A percentile compares a stretch with the other conserved stretches of the same genome.
phyloP scores from a whole-genome alignment of 1,140 invertebrate genomes.

The Copidosoma floridanum region DNA sequence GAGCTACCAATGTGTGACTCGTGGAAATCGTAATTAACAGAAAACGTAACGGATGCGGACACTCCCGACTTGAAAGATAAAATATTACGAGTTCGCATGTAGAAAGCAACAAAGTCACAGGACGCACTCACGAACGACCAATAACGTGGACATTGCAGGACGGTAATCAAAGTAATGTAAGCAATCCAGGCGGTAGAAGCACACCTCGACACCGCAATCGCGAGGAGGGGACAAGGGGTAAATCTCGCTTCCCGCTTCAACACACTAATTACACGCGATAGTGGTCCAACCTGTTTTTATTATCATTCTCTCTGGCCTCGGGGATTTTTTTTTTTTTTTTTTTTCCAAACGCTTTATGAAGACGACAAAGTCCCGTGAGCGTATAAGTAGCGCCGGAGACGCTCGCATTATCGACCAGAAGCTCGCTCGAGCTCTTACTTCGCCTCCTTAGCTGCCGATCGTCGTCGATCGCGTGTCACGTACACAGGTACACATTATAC shows the following conservation, averaged over 20 bases:
- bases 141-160: too few relatives aligned
- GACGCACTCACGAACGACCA: too few relatives aligned
- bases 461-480: constrained; percentile 2
- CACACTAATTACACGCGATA: constrained; percentile 30
- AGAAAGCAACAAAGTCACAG: too few relatives aligned
- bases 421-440: neutral
- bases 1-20: too few relatives aligned
- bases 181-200: neutral
- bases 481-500: too few relatives aligned
- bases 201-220: neutral
- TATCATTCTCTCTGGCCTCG: neutral
- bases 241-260: constrained; percentile 13
- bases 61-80: too few relatives aligned
- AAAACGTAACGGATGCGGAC: too few relatives aligned
- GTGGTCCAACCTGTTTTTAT: constrained; percentile 35
- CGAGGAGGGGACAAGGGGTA: too few relatives aligned
- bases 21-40: too few relatives aligned
- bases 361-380: neutral
- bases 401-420: constrained; percentile 21
- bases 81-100: too few relatives aligned
- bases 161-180: neutral
- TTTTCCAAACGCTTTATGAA: constrained; percentile 28
- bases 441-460: neutral
- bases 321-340: neutral
- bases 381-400: neutral